Evolutionary conservation across 2,797 vertebrate species (phyloP).

Genomic region (Molossus molossus): DNA sequence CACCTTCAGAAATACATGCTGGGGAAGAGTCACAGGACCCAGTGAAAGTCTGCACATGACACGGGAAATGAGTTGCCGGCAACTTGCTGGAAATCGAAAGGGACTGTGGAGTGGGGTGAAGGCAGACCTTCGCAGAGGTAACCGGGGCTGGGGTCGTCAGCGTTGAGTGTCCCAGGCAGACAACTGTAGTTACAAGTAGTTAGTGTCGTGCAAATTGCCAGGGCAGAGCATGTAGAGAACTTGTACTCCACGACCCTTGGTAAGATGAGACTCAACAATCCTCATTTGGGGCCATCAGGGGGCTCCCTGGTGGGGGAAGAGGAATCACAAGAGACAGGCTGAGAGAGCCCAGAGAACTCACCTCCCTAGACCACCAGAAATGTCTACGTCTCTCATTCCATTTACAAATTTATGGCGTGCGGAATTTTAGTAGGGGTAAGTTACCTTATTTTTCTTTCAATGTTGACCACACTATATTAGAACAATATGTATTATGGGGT

Average conservation of each 20-base stretch:
- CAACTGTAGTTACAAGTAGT: rapidly evolving
- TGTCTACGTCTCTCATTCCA: no score
- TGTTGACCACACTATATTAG: background rate
- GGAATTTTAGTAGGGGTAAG: background rate
- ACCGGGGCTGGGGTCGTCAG: background rate
- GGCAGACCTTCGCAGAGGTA: background rate
- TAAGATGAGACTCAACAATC: background rate
- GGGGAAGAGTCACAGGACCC: background rate
- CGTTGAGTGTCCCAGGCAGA: background rate
- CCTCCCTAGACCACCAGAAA: background rate
- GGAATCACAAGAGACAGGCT: rapidly evolving
- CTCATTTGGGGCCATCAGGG: rapidly evolving
- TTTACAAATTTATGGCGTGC: background rate
- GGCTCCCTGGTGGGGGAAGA: rapidly evolving
- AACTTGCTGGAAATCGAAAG: background rate
- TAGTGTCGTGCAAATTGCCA: background rate
- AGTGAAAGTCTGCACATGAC: background rate
- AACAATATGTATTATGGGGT: background rate
- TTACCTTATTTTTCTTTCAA: background rate
- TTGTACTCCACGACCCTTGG: no score
- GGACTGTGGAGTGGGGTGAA: background rate
- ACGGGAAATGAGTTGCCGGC: background rate
- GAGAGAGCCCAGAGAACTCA: background rate
- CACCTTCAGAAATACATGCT: background rate
- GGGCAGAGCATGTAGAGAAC: background rate